A percentile compares a stretch with the other conserved stretches of the same genome.
Evolutionary conservation across 2,113 vertebrate species (phyloP).

Genomic region (Gnathonemus echidnorhynchus): DNA sequence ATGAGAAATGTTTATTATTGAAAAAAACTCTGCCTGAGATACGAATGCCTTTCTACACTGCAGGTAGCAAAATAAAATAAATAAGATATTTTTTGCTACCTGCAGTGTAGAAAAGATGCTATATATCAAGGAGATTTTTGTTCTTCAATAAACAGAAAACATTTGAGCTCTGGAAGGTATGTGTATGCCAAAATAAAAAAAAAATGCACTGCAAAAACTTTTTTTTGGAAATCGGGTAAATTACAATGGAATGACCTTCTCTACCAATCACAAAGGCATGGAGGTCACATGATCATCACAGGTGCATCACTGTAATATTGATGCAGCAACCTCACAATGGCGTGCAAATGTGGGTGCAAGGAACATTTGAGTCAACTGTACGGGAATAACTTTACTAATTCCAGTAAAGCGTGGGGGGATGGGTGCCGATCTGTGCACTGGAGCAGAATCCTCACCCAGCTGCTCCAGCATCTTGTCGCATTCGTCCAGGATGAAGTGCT

Average conservation of each 20-base stretch:
- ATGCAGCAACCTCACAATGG: not conserved
- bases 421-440: not conserved
- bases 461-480: constrained; percentile 81
- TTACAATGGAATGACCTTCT: not conserved
- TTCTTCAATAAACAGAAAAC: not conserved
- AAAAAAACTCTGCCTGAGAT: no score
- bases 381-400: not conserved
- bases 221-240: not conserved
- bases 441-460: constrained; percentile 57
- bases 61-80: no score
- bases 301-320: not conserved
- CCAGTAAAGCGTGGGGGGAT: not conserved
- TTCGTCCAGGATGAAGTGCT: constrained; percentile 78
- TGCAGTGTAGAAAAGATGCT: not conserved
- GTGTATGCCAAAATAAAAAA: not conserved
- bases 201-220: not conserved
- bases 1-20: no score
- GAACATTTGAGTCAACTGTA: not conserved
- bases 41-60: no score
- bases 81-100: not conserved
- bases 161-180: not conserved
- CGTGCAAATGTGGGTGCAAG: not conserved
- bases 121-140: not conserved
- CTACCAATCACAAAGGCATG: not conserved
- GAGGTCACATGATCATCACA: not conserved